phyloP scores from a whole-genome alignment of 2,797 vertebrate species.

The Chaenodraco wilsoni region DNA sequence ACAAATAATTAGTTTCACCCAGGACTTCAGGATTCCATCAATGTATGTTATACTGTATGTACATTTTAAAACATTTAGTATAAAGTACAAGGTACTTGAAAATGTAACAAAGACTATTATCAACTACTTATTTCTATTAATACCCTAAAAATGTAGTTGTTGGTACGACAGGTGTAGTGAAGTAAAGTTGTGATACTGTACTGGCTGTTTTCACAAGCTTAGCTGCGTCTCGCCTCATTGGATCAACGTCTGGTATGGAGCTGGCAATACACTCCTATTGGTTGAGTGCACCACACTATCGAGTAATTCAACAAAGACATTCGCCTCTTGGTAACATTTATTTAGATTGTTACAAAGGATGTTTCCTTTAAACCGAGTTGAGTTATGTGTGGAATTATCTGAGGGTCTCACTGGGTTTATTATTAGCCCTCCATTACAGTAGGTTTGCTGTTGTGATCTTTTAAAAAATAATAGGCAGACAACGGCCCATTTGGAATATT shows the following conservation, averaged over 20 bases:
- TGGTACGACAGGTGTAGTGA: conserved; percentile 14
- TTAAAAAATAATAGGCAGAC: conserved; percentile 16
- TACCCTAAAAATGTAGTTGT: background rate
- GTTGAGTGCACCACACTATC: background rate
- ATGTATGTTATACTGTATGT: background rate
- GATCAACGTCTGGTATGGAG: conserved; percentile 27
- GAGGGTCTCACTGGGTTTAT: background rate
- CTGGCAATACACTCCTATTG: background rate
- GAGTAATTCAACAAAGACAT: background rate
- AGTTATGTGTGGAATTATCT: background rate
- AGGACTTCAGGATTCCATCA: background rate
- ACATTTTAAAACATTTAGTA: background rate
- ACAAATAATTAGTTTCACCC: background rate
- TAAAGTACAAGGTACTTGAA: conserved; percentile 12
- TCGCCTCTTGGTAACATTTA: background rate
- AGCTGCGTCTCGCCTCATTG: background rate
- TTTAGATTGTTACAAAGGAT: background rate
- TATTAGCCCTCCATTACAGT: background rate
- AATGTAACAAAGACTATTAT: background rate
- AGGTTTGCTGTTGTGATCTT: conserved; percentile 14
- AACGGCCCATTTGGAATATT: conserved; percentile 2
- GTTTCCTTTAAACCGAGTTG: conserved; percentile 1
- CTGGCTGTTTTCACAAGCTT: conserved; percentile 1
- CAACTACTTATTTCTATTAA: conserved; percentile 15
- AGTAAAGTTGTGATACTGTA: background rate